Evolutionary conservation across 2,113 vertebrate genomes (phyloP).

Genomic region (Fukomys damarensis): DNA sequence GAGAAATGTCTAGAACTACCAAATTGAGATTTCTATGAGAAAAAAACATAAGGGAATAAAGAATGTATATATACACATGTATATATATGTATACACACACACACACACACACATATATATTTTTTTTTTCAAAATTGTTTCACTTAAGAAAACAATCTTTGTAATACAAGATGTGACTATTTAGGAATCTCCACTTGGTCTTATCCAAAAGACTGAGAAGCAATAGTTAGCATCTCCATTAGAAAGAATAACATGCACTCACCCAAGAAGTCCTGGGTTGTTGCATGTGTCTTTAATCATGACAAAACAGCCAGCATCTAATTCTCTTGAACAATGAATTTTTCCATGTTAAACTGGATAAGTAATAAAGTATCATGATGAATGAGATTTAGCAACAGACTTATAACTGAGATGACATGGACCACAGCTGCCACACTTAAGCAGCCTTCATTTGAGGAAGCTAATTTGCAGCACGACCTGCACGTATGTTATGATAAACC

Average conservation of each 20-base stretch:
- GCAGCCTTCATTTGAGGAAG: neutral
- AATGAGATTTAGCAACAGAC: neutral
- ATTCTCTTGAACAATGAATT: neutral
- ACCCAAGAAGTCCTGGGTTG: neutral
- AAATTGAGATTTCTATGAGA: neutral
- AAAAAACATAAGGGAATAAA: neutral
- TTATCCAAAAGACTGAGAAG: too few relatives aligned
- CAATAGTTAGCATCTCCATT: neutral
- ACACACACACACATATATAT: too few relatives aligned
- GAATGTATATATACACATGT: neutral
- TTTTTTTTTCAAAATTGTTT: neutral
- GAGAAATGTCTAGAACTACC: neutral
- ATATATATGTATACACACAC: neutral
- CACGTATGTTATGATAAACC: neutral
- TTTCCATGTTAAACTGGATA: conserved; percentile 9
- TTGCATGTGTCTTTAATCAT: neutral
- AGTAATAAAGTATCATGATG: neutral
- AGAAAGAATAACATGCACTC: neutral
- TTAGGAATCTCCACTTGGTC: neutral
- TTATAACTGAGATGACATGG: conserved; percentile 31
- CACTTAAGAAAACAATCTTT: neutral
- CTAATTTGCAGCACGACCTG: neutral
- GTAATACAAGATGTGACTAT: neutral
- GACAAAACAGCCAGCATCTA: neutral
- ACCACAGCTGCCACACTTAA: neutral